Base-by-base conservation (phyloP, 2,888 invertebrate genomes). In the Malthinus flaveolus region DNA sequence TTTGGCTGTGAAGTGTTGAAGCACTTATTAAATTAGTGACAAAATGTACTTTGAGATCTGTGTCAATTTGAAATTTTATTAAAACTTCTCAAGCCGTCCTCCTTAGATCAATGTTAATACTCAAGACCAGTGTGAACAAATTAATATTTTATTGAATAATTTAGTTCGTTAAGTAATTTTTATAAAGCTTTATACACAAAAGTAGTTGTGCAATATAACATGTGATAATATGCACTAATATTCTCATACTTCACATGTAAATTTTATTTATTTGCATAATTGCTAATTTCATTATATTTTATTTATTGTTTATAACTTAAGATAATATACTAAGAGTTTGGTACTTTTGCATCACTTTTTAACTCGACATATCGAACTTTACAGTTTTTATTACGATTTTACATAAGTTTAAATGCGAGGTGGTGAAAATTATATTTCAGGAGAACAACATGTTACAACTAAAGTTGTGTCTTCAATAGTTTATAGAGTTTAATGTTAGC, bases 151-250 rank as follows among this genome's bases (percentile, higher is more conserved):
- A 35, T 4, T 35, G 6, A n/a, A 35, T 10, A 9, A n/a, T 35
- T 35, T n/a, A 53, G 51, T 51, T 42, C 45, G 36, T 10, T 32
- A 32, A 49, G 32, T 58, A 58, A 48, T 52, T 44, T 51, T 52
- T 57, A 31, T 45, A 32, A 45, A 45, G 45, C 32, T 49, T 36
- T 56, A 9, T 33, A 58, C n/a, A n/a, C n/a, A n/a, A n/a, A 60
- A 49, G 23, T 51, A 36, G 47, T 56, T 44, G 60, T 60, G 60
- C 60, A 60, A 60, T 68, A 65, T 69, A 73, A 73, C 73, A 73
- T 69, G 73, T 73, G 73, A 73, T 73, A 73, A 59, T 66, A 68
- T 67, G 68, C 71, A 71, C 71, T 70, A 71, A 71, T 60, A 60
- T 39, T 61, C 61, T 49, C 58, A 53, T 57, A 57, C 66, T 66